Percentiles rank a stretch among this genome's conserved stretches.
These are phyloP conservation scores for Pogonocichla stellata DNA, from an alignment of 2,113 vertebrate species.

Conservation along the genomic window DNA sequence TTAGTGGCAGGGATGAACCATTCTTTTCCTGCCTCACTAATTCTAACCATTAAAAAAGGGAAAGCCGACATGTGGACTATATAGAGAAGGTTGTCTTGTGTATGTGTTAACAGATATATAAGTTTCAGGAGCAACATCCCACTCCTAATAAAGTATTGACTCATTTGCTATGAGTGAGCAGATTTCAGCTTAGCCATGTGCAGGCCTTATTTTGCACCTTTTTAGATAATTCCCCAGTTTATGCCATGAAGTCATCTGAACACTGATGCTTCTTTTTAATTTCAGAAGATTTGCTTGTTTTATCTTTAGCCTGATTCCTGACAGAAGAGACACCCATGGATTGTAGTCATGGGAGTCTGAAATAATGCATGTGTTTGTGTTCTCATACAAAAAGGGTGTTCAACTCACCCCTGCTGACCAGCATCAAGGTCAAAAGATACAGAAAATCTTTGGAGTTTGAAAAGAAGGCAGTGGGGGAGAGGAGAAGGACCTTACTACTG, in stretches of 20 bases:
- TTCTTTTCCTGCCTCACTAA: background rate
- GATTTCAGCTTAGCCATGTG: background rate
- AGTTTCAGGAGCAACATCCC: background rate
- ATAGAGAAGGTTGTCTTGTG: background rate
- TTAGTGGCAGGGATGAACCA: background rate
- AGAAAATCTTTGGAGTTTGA: conserved; percentile 27
- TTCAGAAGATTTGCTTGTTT: conserved; percentile 32
- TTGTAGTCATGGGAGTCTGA: background rate
- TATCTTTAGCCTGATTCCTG: conserved; percentile 43
- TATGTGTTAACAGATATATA: background rate
- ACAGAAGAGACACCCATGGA: conserved; percentile 21
- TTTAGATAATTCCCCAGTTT: background rate
- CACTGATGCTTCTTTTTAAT: background rate
- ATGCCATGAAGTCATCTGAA: background rate
- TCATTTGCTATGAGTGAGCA: background rate
- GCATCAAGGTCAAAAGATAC: conserved; percentile 44
- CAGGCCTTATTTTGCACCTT: background rate
- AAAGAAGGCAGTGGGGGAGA: conserved; percentile 45
- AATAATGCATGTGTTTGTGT: conserved; percentile 34
- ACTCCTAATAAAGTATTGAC: background rate
- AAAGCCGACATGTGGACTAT: background rate
- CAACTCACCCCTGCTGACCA: conserved; percentile 10
- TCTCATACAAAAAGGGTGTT: conserved; percentile 26
- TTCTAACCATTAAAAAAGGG: background rate
- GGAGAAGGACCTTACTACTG: conserved; percentile 26